A percentile compares a stretch with the other conserved stretches of the same genome.
These are phyloP conservation scores for Andrena trimmerana DNA, from an alignment of 2,888 invertebrate genomes.

Conservation along the genomic window DNA sequence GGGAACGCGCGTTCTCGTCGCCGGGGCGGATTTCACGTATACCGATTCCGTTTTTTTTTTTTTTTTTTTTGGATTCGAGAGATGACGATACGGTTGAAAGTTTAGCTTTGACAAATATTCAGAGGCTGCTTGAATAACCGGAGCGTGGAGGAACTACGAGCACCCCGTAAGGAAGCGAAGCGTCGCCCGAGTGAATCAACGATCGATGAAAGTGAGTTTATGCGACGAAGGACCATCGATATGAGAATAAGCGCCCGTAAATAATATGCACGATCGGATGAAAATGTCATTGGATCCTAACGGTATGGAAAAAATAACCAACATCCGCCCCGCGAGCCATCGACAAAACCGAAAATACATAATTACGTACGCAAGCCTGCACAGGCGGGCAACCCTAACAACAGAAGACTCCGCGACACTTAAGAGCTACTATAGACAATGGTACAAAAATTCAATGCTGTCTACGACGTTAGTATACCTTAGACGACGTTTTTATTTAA, in stretches of 20 bases:
- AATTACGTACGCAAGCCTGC: constrained; percentile 55
- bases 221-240: not conserved
- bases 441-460: constrained; percentile 85
- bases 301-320: not conserved
- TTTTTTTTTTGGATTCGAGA: not conserved
- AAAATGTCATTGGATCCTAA: not conserved
- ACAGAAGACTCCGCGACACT: constrained; percentile 72
- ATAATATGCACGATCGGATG: not conserved
- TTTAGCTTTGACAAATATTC: not conserved
- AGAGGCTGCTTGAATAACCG: too few species aligned
- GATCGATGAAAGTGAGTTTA: not conserved
- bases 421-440: constrained; percentile 83
- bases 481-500: constrained; percentile 76
- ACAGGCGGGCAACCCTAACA: constrained; percentile 58
- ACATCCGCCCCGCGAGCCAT: constrained; percentile 56
- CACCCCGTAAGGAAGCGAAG: not conserved
- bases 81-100: not conserved
- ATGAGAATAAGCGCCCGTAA: not conserved
- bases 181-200: not conserved
- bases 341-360: constrained; percentile 54
- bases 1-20: constrained; percentile 60
- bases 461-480: constrained; percentile 79
- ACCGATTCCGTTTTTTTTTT: not conserved
- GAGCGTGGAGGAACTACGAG: too few species aligned
- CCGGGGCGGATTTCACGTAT: constrained; percentile 47